Base-by-base conservation (phyloP, 2,888 invertebrate species). In the Himalopsyche japonica region DNA sequence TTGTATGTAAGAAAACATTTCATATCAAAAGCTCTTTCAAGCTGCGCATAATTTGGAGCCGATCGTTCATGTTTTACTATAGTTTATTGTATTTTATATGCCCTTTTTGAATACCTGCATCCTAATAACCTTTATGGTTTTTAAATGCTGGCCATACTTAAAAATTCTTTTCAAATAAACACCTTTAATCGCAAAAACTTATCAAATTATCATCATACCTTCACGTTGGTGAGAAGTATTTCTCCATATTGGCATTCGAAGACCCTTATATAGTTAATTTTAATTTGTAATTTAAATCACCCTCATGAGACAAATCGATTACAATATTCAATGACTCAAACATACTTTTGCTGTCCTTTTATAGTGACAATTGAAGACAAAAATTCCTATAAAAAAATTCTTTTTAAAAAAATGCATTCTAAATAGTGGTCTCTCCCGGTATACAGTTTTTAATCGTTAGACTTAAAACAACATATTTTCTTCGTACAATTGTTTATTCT, bases 281-380 rank as follows among this genome's bases (percentile, higher is more conserved):
- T 70, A 2, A 70, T 70, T 27, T 70, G 70, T 34, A 77, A 77
- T 32, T 77, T 24, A 34, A 77, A 77, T 37, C n/a, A 77, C 32
- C 77, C 77, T 24, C 77, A 77, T 77, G 77, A 37, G 77, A 77
- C 77, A 77, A 77, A 77, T 77, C n/a, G 37, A 37, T 77, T 32
- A 32, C 77, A 43, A 20, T 77, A 43, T 43, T 43, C 0, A 77
- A 37, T 30, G n/a, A 77, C 43, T 5, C 18, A 77, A 24, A 18
- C n/a, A 12, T 34, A 32, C 34, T 77, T 77, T 77, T 37, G 77
- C 34, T 8, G 34, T n/a, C 6, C 6, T 18, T 77, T 37, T 77
- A 77, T n/a, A 77, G 24, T 43, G 43, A 77, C 37, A 77, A 24
- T 34, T 24, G 8, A 34, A 20, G 37, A 77, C 77, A 37, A 37